Base-by-base conservation (phyloP, 2,113 vertebrate species). In the Trichechus manatus region DNA sequence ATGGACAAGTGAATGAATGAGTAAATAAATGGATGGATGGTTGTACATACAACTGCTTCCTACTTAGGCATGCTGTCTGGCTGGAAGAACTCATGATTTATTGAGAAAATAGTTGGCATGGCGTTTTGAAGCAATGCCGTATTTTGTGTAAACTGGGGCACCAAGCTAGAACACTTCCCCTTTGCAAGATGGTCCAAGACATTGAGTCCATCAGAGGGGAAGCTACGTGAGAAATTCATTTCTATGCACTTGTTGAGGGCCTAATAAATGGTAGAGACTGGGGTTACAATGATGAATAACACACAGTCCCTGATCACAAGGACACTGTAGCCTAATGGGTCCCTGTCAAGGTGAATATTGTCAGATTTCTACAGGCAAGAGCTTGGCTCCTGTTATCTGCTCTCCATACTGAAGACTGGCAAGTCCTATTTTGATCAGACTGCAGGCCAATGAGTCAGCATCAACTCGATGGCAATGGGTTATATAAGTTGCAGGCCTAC, bases 321-420 rank as follows among this genome's bases (percentile, higher is more conserved):
- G 36, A 25, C 13, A 33, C 0, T 25, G 33, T 33, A 1, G 10
- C 74, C 50, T 3, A 5, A 14, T 0, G 3, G 68, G 44, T 61
- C 5, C 7, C 9, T 47, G 3, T 88, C 27, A n/a, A 7, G 19
- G 87, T 33, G 1, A 64, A 25, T 31, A 36, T 56, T 42, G 53
- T 53, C 53, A 94, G 77, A 22, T 42, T 72, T 61, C 39, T 1
- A 59, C 56, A 1, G 42, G 59, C 64, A 44, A 20, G n/a, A 47
- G 6, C 42, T 63, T 44, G 15, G 44, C 39, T 86, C 44, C 81
- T 64, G 56, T 25, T 44, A 47, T 3, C 0, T 5, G 53, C 68
- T 79, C 77, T 89, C 44, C 17, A 27, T 1, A 42, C 33, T 77
- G 5, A n/a, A 74, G 39, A n/a, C 11, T 1, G 10, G 78, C 81